Evolutionary conservation across 2,113 vertebrate genomes (phyloP).

Genomic region (Cranoglanis bouderius): DNA sequence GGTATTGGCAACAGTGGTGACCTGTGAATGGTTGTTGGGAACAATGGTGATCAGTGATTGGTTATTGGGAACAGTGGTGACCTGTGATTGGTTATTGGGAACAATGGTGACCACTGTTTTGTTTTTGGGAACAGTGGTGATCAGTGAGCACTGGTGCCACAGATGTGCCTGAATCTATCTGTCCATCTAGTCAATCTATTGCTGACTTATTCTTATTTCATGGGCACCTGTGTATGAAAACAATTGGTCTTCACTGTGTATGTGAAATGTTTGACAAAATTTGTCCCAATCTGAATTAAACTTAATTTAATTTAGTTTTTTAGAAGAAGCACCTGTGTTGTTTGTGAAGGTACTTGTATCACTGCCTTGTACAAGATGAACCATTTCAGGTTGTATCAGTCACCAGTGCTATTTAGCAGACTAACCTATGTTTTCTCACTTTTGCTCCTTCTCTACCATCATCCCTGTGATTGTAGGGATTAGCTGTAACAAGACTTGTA

Average conservation of each 20-base stretch:
- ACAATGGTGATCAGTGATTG: neutral
- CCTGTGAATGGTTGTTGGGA: neutral
- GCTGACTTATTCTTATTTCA: neutral
- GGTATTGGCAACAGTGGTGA: neutral
- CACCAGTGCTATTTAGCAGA: neutral
- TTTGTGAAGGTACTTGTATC: neutral
- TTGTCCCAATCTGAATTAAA: neutral
- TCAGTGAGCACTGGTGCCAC: neutral
- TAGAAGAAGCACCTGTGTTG: neutral
- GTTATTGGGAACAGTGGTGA: neutral
- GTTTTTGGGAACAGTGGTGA: neutral
- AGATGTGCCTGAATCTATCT: neutral
- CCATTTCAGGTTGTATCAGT: neutral
- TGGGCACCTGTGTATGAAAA: neutral
- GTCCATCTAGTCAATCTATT: neutral
- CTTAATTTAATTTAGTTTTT: neutral
- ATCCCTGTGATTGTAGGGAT: slow-evolving; percentile 8
- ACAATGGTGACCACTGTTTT: neutral
- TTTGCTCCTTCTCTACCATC: neutral
- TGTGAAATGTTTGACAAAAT: neutral
- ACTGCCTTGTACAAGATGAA: neutral
- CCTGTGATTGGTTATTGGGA: neutral
- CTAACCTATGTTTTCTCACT: neutral
- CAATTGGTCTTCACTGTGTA: neutral
- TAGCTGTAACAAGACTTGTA: neutral